Evolutionary conservation across 64 coral and sea anemone genomes (phyloP).

Genomic region (Orbicella faveolata): DNA sequence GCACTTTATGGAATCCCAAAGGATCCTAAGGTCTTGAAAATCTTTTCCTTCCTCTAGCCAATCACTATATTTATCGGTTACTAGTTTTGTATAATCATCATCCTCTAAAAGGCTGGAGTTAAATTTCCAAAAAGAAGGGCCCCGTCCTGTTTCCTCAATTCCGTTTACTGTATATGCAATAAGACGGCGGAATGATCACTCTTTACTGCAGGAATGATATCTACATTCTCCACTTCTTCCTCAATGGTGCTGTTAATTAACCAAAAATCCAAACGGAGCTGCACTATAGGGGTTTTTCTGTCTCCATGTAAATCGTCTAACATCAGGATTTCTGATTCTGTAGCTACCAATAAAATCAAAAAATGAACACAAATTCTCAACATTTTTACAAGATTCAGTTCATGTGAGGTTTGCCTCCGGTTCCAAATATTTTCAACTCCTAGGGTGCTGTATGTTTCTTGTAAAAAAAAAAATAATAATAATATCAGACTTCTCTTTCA

Average conservation of each 20-base stretch:
- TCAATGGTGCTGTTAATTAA: conserved; percentile 25
- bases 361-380: not conserved
- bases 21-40: conserved; percentile 26
- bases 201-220: conserved; percentile 48
- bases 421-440: too few species aligned
- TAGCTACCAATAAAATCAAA: conserved; percentile 47
- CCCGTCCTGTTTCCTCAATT: conserved; percentile 27
- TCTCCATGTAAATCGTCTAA: conserved; percentile 31
- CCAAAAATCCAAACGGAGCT: conserved; percentile 31
- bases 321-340: conserved; percentile 46
- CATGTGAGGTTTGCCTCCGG: too few species aligned
- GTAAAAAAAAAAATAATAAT: too few species aligned
- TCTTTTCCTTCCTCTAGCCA: conserved; percentile 43
- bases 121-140: conserved; percentile 56
- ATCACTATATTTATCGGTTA: conserved; percentile 2
- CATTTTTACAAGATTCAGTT: too few species aligned
- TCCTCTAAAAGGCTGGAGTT: conserved; percentile 39
- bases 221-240: conserved; percentile 21
- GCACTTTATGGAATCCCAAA: conserved; percentile 45
- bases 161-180: conserved; percentile 8
- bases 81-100: conserved; percentile 6
- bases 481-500: too few species aligned
- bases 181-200: conserved; percentile 43
- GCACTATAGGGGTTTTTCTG: not conserved
- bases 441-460: too few species aligned